Conservation (phyloP, 1,140 invertebrate species). For the Sitophilus oryzae region DNA sequence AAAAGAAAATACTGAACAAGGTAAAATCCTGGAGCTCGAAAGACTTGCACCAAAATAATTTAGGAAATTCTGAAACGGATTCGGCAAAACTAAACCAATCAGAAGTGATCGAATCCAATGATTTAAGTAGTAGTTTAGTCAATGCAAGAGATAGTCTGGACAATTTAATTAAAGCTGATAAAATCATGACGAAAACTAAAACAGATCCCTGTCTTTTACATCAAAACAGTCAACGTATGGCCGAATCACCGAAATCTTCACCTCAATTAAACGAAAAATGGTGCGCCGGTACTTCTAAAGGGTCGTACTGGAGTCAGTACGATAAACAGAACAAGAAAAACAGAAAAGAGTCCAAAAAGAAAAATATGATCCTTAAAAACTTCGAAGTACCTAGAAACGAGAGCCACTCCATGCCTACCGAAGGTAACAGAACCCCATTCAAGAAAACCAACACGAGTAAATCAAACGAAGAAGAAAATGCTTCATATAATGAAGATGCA, state of each 20-base stretch:
- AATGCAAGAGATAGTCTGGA: conserved; percentile 31
- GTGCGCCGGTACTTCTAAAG: conserved; percentile 16
- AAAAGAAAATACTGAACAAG: conserved; percentile 21
- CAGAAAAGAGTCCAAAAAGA: conserved; percentile 24
- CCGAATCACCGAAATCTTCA: conserved; percentile 27
- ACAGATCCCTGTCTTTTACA: conserved; percentile 13
- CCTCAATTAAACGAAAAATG: conserved; percentile 27
- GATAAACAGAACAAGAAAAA: conserved; percentile 28
- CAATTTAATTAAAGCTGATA: conserved; percentile 21
- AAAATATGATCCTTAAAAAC: conserved; percentile 21
- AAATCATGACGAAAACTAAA: conserved; percentile 15
- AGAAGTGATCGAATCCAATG: conserved; percentile 22
- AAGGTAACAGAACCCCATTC: conserved; percentile 16
- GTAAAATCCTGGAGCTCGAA: conserved; percentile 29
- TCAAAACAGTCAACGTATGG: conserved; percentile 8
- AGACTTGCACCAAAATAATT: conserved; percentile 12
- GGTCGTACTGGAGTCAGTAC: conserved; percentile 29
- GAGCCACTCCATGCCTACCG: conserved; percentile 7
- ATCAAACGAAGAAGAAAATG: conserved; percentile 2
- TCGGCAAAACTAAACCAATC: conserved; percentile 12
- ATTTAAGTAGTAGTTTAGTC: conserved; percentile 14
- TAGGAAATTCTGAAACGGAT: conserved; percentile 11
- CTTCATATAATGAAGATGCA: conserved; percentile 8
- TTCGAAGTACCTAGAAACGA: conserved; percentile 16
- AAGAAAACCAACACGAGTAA: neutral